These are phyloP conservation scores for Lamellibrachia luymesi DNA, from an alignment of 1,140 invertebrate genomes.

Conservation along the genomic window DNA sequence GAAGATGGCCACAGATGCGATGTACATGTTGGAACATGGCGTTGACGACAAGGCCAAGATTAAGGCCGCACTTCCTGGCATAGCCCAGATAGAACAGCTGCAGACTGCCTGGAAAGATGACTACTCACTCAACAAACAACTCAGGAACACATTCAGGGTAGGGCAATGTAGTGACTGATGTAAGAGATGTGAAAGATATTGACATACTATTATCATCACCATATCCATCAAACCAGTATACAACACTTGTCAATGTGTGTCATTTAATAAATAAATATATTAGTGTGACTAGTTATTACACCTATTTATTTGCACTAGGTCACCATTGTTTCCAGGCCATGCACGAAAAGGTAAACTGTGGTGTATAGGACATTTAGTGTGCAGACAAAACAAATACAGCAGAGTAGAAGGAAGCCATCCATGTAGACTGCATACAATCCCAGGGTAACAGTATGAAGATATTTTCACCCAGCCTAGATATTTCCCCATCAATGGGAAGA, in stretches of 20 bases:
- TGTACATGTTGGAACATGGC: constrained; percentile 93
- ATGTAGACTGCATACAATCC: too few relatives aligned
- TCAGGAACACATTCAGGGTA: constrained; percentile 83
- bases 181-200: neutral
- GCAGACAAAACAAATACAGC: too few relatives aligned
- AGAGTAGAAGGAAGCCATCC: too few relatives aligned
- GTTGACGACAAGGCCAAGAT: constrained; percentile 75
- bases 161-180: constrained; percentile 36
- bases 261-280: neutral
- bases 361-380: too few relatives aligned
- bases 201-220: neutral
- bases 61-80: constrained; percentile 68
- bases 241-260: neutral
- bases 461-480: neutral
- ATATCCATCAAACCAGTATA: neutral
- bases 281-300: neutral
- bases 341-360: too few relatives aligned
- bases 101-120: constrained; percentile 87
- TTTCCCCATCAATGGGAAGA: neutral
- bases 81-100: constrained; percentile 73
- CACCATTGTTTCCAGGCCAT: constrained; percentile 5
- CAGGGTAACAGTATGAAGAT: neutral
- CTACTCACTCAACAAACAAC: constrained; percentile 80
- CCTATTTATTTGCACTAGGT: neutral
- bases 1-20: constrained; percentile 87